A percentile compares a stretch with the other conserved stretches of the same genome.
Conservation (phyloP, 2,888 invertebrate species). For the Orchestes rusci region DNA sequence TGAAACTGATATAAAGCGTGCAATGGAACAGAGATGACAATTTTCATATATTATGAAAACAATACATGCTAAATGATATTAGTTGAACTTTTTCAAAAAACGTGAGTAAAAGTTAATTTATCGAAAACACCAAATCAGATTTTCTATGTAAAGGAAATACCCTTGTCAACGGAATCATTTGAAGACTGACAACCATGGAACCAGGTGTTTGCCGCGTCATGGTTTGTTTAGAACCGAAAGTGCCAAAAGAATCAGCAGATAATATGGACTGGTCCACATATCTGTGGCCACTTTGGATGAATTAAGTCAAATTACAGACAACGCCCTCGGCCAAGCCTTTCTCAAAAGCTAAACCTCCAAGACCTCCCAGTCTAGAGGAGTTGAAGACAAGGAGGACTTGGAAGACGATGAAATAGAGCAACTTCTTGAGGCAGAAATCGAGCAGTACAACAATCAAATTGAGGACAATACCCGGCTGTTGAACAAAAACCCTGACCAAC, state of each 20-base stretch:
- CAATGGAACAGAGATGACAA: too few relatives aligned
- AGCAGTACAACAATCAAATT: conserved; percentile 40
- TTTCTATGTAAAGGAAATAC: too few relatives aligned
- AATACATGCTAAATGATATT: too few relatives aligned
- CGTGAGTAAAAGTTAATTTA: too few relatives aligned
- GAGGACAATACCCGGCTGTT: conserved; percentile 41
- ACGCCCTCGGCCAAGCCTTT: conserved; percentile 25
- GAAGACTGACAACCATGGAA: too few relatives aligned
- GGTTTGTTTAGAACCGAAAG: conserved; percentile 56
- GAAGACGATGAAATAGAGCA: conserved; percentile 35
- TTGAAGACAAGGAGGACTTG: conserved; percentile 29
- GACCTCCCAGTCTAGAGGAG: conserved; percentile 1
- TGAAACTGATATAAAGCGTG: too few relatives aligned
- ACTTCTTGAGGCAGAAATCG: conserved; percentile 31
- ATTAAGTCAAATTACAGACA: conserved; percentile 28
- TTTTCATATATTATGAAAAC: too few relatives aligned
- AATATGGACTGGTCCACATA: conserved; percentile 53
- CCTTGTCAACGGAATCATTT: too few relatives aligned
- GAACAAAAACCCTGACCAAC: conserved; percentile 39
- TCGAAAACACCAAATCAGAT: too few relatives aligned
- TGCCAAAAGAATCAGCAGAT: conserved; percentile 49
- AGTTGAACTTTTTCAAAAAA: too few relatives aligned
- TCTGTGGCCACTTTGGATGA: conserved; percentile 50
- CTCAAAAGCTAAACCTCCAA: background rate
- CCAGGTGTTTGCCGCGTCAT: too few relatives aligned